Conservation (phyloP, 2,888 invertebrate genomes). For the Bursaphelenchus okinawaensis region DNA sequence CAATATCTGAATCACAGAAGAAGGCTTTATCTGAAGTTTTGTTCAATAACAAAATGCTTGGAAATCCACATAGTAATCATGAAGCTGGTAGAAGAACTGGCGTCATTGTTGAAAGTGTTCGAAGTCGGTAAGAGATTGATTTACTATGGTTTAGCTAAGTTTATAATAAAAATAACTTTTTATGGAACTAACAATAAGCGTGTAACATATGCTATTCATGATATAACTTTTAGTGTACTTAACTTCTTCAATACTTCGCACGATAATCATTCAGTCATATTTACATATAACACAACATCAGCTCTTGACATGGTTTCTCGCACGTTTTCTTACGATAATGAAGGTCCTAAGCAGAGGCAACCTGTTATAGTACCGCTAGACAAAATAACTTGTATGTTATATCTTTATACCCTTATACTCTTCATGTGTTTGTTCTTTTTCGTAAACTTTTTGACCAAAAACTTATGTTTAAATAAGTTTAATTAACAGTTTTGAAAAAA, state of each 20-base stretch:
- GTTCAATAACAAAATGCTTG: conserved; percentile 54
- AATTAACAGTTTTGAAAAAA: too few species aligned
- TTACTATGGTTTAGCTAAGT: background rate
- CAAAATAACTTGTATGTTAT: conserved; percentile 5
- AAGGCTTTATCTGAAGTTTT: conserved; percentile 9
- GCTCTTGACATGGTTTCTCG: conserved; percentile 78
- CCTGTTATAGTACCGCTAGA: background rate
- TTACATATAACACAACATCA: conserved; percentile 88
- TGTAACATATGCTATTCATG: background rate
- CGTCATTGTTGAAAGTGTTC: conserved; percentile 73
- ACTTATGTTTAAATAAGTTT: too few species aligned
- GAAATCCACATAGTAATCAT: conserved; percentile 79
- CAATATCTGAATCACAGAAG: conserved; percentile 6
- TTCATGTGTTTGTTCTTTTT: background rate
- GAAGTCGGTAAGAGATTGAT: background rate
- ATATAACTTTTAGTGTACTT: conserved; percentile 66
- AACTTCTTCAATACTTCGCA: conserved; percentile 75
- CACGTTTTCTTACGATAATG: conserved; percentile 65
- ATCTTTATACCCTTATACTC: background rate
- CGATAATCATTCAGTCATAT: conserved; percentile 78
- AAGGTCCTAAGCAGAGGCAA: background rate
- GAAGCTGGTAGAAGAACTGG: conserved; percentile 73
- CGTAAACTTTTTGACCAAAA: background rate
- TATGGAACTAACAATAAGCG: background rate
- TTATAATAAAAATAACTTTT: background rate